phyloP scores from a whole-genome alignment of 2,888 invertebrate genomes.

The Xestia rhomboidea region DNA sequence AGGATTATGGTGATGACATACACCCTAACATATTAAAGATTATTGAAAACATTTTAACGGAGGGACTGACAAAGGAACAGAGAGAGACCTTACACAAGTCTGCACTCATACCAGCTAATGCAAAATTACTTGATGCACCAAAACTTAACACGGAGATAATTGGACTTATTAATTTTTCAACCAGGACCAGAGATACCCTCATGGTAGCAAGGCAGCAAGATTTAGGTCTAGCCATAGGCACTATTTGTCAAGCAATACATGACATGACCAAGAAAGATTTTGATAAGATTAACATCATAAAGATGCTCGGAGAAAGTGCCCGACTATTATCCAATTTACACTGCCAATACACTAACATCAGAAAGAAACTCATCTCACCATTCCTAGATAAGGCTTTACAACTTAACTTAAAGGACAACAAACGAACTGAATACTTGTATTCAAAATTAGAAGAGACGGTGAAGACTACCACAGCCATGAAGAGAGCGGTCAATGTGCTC shows the following conservation, averaged over 20 bases:
- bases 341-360: slow-evolving; percentile 1
- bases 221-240: neutral
- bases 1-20: neutral
- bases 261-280: slow-evolving; percentile 1
- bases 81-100: neutral
- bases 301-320: neutral
- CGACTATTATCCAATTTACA: neutral
- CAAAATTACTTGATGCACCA: neutral
- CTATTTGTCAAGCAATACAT: slow-evolving; percentile 1
- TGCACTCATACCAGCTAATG: neutral
- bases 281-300: neutral
- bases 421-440: neutral
- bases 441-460: neutral
- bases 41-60: neutral
- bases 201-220: too few relatives aligned
- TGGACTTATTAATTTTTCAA: neutral
- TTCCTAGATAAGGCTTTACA: neutral
- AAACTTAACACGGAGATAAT: neutral
- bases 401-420: neutral
- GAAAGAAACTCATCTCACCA: neutral
- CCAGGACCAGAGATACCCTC: neutral
- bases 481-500: neutral
- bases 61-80: neutral
- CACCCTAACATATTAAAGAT: neutral
- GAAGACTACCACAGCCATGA: neutral